These are phyloP conservation scores for Neodon shergylaensis DNA, from an alignment of 2,113 vertebrate species.

Conservation along the genomic window DNA sequence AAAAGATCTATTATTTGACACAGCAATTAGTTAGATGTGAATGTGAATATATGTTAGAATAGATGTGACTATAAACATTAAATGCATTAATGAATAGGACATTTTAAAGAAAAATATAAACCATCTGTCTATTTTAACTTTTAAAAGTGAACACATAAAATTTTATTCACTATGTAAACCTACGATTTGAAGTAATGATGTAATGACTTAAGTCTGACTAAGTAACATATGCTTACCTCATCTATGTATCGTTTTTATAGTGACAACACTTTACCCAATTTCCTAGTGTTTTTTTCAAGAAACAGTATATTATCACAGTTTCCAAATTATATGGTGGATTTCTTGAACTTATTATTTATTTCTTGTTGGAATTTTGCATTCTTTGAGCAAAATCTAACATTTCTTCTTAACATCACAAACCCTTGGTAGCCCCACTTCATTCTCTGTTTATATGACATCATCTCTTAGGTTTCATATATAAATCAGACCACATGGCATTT, in stretches of 20 bases:
- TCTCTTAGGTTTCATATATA: not conserved
- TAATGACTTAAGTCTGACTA: not conserved
- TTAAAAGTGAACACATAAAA: not conserved
- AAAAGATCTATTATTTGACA: slow-evolving; percentile 44
- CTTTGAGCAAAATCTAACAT: not conserved
- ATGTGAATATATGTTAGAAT: not conserved
- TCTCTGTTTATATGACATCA: not conserved
- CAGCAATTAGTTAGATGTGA: slow-evolving; percentile 47
- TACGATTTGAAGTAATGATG: not conserved
- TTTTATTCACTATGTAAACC: not conserved
- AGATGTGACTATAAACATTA: slow-evolving; percentile 18
- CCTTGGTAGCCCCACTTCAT: not conserved
- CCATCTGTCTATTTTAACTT: not conserved
- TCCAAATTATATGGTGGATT: not conserved
- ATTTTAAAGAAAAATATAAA: slow-evolving; percentile 38
- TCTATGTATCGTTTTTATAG: not conserved
- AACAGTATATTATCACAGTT: not conserved
- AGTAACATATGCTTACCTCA: not conserved
- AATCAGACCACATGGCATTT: not conserved
- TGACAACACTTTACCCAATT: not conserved
- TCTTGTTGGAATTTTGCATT: not conserved
- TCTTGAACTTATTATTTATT: not conserved
- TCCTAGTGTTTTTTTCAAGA: not conserved
- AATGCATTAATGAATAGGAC: not conserved
- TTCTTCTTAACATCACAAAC: not conserved